phyloP scores from a whole-genome alignment of 1,140 invertebrate species.

The Eupristina koningsbergeri region DNA sequence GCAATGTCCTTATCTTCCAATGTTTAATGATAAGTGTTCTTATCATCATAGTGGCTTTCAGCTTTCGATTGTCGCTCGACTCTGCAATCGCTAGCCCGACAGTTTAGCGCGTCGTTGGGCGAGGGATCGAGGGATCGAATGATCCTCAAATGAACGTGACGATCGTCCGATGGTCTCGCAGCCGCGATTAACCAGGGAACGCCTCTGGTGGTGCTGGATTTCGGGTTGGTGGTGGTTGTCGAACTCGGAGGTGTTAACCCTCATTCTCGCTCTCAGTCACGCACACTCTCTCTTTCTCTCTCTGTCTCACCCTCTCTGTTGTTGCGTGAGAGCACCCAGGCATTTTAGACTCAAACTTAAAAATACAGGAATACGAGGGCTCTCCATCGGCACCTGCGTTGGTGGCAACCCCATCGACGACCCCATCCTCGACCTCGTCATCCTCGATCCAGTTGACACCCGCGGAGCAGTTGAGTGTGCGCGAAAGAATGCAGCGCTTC shows the following conservation, averaged over 20 bases:
- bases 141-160: neutral
- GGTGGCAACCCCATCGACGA: too few species aligned
- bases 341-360: constrained; percentile 52
- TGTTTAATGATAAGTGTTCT: constrained; percentile 21
- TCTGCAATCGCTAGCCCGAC: constrained; percentile 13
- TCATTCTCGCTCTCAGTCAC: neutral
- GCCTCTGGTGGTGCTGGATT: neutral
- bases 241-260: neutral
- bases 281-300: neutral
- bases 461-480: constrained; percentile 83
- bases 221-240: neutral
- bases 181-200: neutral
- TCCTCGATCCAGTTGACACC: constrained; percentile 61
- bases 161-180: neutral
- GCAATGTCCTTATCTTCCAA: neutral
- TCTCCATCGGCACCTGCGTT: neutral
- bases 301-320: neutral
- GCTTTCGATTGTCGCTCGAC: neutral
- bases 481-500: constrained; percentile 92
- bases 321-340: neutral
- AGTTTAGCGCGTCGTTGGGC: neutral
- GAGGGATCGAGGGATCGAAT: neutral
- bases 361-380: constrained; percentile 68
- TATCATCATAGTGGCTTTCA: constrained; percentile 29
- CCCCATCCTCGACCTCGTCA: too few species aligned